Base-by-base conservation (phyloP, 2,113 vertebrate genomes). In the Nothocercus nigrocapillus region DNA sequence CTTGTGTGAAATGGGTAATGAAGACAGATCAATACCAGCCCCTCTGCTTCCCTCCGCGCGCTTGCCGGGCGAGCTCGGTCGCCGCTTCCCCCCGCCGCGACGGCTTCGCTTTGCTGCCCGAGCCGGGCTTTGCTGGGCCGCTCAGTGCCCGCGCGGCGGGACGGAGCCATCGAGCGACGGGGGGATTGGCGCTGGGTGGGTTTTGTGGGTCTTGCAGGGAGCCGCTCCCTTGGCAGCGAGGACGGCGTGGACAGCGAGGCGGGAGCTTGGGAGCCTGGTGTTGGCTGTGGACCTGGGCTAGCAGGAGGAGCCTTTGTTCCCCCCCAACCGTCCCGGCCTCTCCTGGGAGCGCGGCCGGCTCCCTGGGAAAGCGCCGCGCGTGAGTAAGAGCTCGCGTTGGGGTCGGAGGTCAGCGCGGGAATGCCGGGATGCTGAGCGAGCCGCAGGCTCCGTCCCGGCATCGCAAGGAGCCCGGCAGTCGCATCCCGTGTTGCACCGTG, bases 1-100 rank as follows among this genome's bases (percentile, higher is more conserved):
- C 98, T 98, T 98, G 98, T 98, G 98, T 98, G 98, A 98, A 98
- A 97, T 98, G 98, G 98, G 98, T 98, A 98, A 98, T 98, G 98
- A 98, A 98, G 98, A 97, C 97, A 97, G 98, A 98, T 98, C 97
- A 95, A 98, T 98, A 98, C 97, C 77, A 82, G 89, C 88, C 89
- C 75, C 83, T 96, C 95, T 80, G 93, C 34, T 56, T 90, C 70
- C 82, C 78, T 12, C 9, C 21, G 49, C 49, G 49, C 45, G 45
- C 45, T 47, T 47, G 17, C 45, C 45, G 45, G 8, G 18, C 19
- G 45, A 47, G 45, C 45, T 47, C 19, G 45, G 45, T 19, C 45
- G 36, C 45, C 19, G 45, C 45, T 47, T 9, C 4, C 45, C 17
- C 45, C 47, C 47, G 47, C 42, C 16, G 42, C 42, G 42, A 44